Evolutionary conservation across 2,797 vertebrate species (phyloP).

Genomic region (Melanotaenia boesemani): DNA sequence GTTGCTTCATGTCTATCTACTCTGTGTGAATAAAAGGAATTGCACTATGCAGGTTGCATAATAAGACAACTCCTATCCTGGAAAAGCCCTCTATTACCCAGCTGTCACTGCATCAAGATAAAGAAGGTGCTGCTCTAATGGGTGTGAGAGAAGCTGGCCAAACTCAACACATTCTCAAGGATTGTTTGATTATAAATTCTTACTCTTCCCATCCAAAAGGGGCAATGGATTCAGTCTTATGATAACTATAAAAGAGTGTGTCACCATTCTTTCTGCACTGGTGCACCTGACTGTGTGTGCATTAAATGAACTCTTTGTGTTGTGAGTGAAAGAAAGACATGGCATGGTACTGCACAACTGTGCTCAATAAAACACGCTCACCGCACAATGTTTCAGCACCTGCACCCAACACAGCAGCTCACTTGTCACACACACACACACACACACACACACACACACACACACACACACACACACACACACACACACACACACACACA

Average conservation of each 20-base stretch:
- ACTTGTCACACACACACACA: constrained; percentile 43
- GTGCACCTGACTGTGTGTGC: constrained; percentile 36
- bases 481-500: constrained; percentile 38
- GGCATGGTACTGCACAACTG: constrained; percentile 51
- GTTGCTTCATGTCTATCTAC: constrained; percentile 14
- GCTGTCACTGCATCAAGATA: constrained; percentile 27
- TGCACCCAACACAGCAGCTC: constrained; percentile 66
- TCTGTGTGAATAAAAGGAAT: constrained; percentile 24
- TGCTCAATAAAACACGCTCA: constrained; percentile 77
- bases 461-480: constrained; percentile 37
- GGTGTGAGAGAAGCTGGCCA: constrained; percentile 25
- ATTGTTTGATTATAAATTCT: constrained; percentile 3
- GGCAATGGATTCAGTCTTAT: constrained; percentile 4
- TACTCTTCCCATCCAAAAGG: constrained; percentile 3
- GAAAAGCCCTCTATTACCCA: constrained; percentile 30
- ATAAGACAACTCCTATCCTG: neutral
- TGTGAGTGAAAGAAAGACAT: constrained; percentile 46
- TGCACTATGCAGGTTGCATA: constrained; percentile 10
- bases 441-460: constrained; percentile 40
- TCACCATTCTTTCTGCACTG: constrained; percentile 41
- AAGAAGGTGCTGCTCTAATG: constrained; percentile 22
- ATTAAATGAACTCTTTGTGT: constrained; percentile 49
- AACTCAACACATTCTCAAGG: constrained; percentile 28
- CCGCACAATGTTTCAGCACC: constrained; percentile 76
- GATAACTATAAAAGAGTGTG: constrained; percentile 34